Evolutionary conservation across 1,140 invertebrate species (phyloP), one percentile per base, ranked within the genome.

Genomic region (Nomia melanderi): DNA sequence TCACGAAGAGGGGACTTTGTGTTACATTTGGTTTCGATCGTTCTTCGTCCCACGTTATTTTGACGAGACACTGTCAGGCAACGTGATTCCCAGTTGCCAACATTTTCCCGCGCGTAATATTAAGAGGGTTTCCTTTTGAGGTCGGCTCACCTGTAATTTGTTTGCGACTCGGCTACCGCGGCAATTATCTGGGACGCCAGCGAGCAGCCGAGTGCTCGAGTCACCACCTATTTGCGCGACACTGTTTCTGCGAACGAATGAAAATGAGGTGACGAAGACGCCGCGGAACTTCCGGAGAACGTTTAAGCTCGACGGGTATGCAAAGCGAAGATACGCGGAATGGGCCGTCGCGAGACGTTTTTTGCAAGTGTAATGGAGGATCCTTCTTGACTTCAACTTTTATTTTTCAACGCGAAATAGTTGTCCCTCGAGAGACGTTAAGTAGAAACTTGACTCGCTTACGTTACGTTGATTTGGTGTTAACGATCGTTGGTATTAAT

Each of bases 191-290:
- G 63, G 62, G 27, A 56, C 62, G 20, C 7, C 36, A 27, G 36
- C 33, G 33, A 20, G 60, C 12, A 31, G 29, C n/a, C 54, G 54
- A 75, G 73, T 69, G 64, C 11, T 39, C 17, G 23, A 36, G 63
- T 14, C 9, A 17, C 25, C 36, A 31, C 39, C 73, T 75, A 75
- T 75, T 75, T 75, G 64, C 73, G 64, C 54, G 64, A 57, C 73
- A 59, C 64, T 75, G 54, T 75, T 75, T 59, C 73, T 64, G 63
- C 53, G 73, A 69, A 67, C 64, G 73, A 75, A 75, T 75, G 73
- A 75, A 69, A 75, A 75, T 50, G 23, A 75, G 54, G 64, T 23
- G 73, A 47, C 53, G 73, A 75, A 75, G 53, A 59, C 29, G n/a
- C 29, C 20, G 54, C 14, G 73, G 29, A 67, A 69, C 64, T 69